Evolutionary conservation across 2,888 invertebrate genomes (phyloP), one percentile per base, ranked within the genome.

Genomic region (Apoda limacodes): DNA sequence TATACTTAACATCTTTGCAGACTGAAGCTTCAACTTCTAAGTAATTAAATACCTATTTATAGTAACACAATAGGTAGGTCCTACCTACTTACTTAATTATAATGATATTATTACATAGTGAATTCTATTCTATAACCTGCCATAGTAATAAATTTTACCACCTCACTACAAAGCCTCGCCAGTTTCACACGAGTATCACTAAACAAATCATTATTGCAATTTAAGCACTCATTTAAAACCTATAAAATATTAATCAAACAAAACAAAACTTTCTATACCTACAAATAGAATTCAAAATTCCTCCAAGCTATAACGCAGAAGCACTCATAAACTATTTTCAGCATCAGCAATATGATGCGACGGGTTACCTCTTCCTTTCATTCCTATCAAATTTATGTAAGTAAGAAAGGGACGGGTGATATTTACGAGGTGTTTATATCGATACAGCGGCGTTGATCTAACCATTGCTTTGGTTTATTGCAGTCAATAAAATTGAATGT

Each of bases 191-290:
- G 46, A 59, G 55, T 54, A 58, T 63, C 63, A 68, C 68, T 71
- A 74, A 80, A 80, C 75, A 80, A 76, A 78, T 78, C 65, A 67
- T 80, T 81, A 80, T 78, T 75, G 75, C 78, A 52, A 76, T 81
- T 78, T 78, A 78, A 78, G 70, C 68, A 72, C 65, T 70, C 69
- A 76, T 80, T 76, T 71, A 75, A 78, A 78, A 72, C 60, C 70
- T 61, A 81, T 76, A 75, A 76, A 74, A 46, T n/a, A 30, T 22
- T 39, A 20, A 15, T 27, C 48, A 55, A 27, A 6, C 34, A 5
- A 58, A 54, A 50, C 34, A 20, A 32, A 40, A 48, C 57, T 37
- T 29, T 54, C 59, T 20, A 0, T 0, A 2, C 3, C 6, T 19
- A 3, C 1, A 0, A 1, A 46, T 57, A 70, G 45, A 54, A 65